Evolutionary conservation across 2,888 invertebrate species (phyloP), one percentile per base, ranked within the genome.

Genomic region (Apocheima hispidaria): DNA sequence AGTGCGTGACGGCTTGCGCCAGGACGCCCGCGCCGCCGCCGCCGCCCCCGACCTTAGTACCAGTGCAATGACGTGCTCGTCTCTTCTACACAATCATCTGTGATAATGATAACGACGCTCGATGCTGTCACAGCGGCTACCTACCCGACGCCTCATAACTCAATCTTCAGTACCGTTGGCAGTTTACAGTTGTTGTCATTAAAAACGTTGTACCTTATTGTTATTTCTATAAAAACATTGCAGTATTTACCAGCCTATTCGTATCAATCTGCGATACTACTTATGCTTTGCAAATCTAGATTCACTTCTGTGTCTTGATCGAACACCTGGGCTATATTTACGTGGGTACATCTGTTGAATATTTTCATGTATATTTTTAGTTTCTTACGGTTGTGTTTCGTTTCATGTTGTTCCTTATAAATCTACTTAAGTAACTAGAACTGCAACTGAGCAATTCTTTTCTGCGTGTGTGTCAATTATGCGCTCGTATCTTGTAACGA

Each of bases 1-100:
- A 83, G 83, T 87, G 90, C 88, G 87, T 90, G 89, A 91, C 88
- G 86, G 85, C 81, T 83, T 82, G 87, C 83, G 82, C 84, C 90
- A 83, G 90, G 89, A 88, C 85, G 88, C 83, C 81, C 79, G 83
- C 82, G 81, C 78, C 43, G 43, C 43, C 5, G 81, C 81, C 76
- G 81, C 88, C 88, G 87, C 88, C 90, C 90, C 89, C 87, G 85
- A 88, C 88, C 86, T 85, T 83, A 82, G 77, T 74, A 81, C 79
- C 83, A 86, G 86, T 90, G 89, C 79, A 81, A 87, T 90, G 86
- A 88, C 87, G 90, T 91, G 88, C 85, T 87, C 77, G 85, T 51
- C 51, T 30, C 21, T 84, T 87, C 68, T 65, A 57, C 70, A 73
- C 56, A 68, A 67, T 55, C 66, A 57, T 60, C 68, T 75, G 79